A percentile compares a stretch with the other conserved stretches of the same genome.
These are phyloP conservation scores for Cassiopea xamachana DNA, from an alignment of 30 jellyfish, hydroid and myxozoan species.

Conservation along the genomic window DNA sequence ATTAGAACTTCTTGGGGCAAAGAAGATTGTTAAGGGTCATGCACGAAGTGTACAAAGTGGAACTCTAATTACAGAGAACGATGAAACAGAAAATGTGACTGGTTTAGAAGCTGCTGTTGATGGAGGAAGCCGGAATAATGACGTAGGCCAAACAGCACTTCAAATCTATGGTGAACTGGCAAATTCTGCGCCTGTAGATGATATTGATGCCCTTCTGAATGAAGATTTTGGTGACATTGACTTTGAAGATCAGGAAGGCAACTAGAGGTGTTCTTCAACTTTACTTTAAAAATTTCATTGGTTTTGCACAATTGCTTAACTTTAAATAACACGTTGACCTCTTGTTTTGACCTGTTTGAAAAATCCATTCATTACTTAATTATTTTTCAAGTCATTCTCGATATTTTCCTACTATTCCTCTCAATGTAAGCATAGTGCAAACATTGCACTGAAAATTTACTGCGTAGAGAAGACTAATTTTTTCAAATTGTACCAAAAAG, in stretches of 20 bases:
- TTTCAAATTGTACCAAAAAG: too few species aligned
- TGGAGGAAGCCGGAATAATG: conserved; percentile 7
- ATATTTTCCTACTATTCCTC: too few species aligned
- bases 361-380: too few species aligned
- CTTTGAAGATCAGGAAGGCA: background rate
- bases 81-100: background rate
- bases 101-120: background rate
- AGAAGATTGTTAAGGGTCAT: conserved; percentile 4
- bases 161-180: background rate
- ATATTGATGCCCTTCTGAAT: background rate
- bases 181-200: background rate
- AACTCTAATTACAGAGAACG: background rate
- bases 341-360: too few species aligned
- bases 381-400: too few species aligned
- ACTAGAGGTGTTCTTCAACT: too few species aligned
- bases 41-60: conserved; percentile 25
- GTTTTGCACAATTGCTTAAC: too few species aligned
- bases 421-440: too few species aligned
- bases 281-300: too few species aligned
- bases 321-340: too few species aligned
- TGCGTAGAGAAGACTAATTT: too few species aligned
- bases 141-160: background rate
- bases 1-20: conserved; percentile 32
- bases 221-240: conserved; percentile 6
- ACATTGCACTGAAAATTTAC: too few species aligned